Conservation (phyloP, 2,888 invertebrate species). For the Sminthurinus aureus region DNA sequence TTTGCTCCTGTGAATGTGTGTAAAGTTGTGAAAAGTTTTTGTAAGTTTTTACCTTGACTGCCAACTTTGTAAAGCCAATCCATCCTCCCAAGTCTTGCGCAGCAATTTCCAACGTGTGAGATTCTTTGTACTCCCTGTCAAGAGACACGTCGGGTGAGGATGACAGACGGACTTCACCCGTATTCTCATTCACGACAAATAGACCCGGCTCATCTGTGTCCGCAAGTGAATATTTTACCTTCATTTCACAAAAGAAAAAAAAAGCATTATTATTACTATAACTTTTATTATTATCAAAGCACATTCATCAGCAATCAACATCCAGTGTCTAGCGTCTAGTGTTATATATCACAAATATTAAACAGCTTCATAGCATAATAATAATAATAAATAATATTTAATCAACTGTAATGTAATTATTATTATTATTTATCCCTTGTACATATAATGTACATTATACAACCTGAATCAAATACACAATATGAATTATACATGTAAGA, state of each 20-base stretch:
- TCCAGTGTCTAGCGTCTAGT: too few relatives aligned
- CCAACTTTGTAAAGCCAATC: conserved; percentile 76
- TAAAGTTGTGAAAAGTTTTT: neutral
- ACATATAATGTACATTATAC: too few relatives aligned
- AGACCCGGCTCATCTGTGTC: conserved; percentile 61
- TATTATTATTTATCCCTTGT: too few relatives aligned
- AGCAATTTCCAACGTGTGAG: conserved; percentile 66
- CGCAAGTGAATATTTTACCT: conserved; percentile 77
- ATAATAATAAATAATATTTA: too few relatives aligned
- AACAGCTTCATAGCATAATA: too few relatives aligned
- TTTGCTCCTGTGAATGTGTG: neutral
- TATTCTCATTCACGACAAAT: conserved; percentile 64
- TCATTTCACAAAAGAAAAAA: conserved; percentile 33
- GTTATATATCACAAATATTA: too few relatives aligned
- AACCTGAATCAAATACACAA: too few relatives aligned
- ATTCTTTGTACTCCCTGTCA: conserved; percentile 57
- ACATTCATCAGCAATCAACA: too few relatives aligned
- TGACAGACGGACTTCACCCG: conserved; percentile 61
- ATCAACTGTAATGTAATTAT: too few relatives aligned
- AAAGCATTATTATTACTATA: too few relatives aligned
- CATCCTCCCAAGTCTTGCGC: conserved; percentile 84
- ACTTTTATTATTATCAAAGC: too few relatives aligned
- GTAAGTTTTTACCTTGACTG: conserved; percentile 73
- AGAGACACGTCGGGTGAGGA: conserved; percentile 55
- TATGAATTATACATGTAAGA: too few relatives aligned